Base-by-base conservation (phyloP, 2,888 invertebrate genomes). In the Drosophila anomalata region DNA sequence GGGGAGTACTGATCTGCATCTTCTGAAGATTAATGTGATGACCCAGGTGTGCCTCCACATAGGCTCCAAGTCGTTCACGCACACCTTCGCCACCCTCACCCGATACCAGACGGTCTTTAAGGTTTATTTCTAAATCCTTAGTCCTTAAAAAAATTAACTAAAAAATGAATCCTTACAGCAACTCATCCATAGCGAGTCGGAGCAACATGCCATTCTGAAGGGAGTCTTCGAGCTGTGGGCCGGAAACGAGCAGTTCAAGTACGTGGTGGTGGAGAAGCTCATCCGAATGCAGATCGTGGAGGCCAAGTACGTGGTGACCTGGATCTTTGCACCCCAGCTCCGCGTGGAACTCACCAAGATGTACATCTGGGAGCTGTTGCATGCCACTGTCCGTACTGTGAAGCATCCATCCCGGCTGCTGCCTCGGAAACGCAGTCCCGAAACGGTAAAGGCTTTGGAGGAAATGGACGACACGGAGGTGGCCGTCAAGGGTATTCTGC, bases 171-270 rank as follows among this genome's bases (percentile, higher is more conserved):
- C 7, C 44, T 7, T 9, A 12, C 29, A 80, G 86, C 31, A 56
- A 46, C 2, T 73, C 50, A 46, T 26, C n/a, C 7, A 1, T 6
- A 53, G 7, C 20, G 42, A 71, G 11, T 17, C 6, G 0, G 55
- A 41, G 12, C 78, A 78, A 26, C 24, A 62, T 17, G 33, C 59
- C 4, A 51, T 78, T 11, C 8, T 82, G 22, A 1, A 2, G 0
- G 87, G 61, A 2, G 3, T 80, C 5, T 78, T 68, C 5, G 85
- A 87, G 9, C 7, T 82, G 3, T 82, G 82, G 82, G 9, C 6
- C 1, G 39, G 5, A 44, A 80, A 67, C n/a, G 76, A 82, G 9
- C 81, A 87, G 0, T 22, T 58, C 2, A 66, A 72, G 2, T 0
- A 36, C 0, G 62, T 87, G 11, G 3, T 82, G 1, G 17, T 54